Base-by-base conservation (phyloP, 2,888 invertebrate genomes). In the Ochropleura leucogaster region DNA sequence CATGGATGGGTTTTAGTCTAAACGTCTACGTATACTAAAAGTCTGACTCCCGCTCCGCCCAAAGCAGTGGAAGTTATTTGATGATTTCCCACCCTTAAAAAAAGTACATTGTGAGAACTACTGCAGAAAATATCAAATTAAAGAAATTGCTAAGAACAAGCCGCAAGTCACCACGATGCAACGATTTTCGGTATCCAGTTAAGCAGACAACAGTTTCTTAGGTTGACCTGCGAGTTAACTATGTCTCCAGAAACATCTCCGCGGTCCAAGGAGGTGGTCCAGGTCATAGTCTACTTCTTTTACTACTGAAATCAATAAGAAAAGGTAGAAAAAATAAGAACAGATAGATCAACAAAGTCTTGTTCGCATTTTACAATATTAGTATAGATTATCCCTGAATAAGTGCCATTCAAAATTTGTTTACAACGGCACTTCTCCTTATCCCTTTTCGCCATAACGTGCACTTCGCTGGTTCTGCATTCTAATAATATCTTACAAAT, bases 401-500 rank as follows among this genome's bases (percentile, higher is more conserved):
- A 67, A 65, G 42, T 53, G 69, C 40, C 44, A 10, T 30, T 9
- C 9, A 18, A n/a, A 47, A 55, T 20, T 51, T 72, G 71, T 72
- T 80, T 75, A 75, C 14, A 75, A 49, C 66, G 59, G 82, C 46
- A 80, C 72, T 84, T 85, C 85, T 85, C 20, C 12, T 0, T 12
- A 51, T 63, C n/a, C 62, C 65, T 80, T 53, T 74, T 57, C 4
- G 46, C 30, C 18, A 62, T 18, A 20, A 42, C 18, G 49, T 62
- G 72, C 40, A 51, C 47, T 47, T 18, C 10, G 53, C 40, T 68
- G 74, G 65, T 46, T 83, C 78, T 80, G 82, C 73, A 64, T 76
- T 84, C 88, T 80, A 74, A 79, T 70, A 76, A 82, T 87, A 88
- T 14, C 60, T 46, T 57, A 65, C 67, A 64, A 74, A 78, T 80